phyloP scores from a whole-genome alignment of 2,888 invertebrate genomes.

The Liopterus haemorrhoidalis region DNA sequence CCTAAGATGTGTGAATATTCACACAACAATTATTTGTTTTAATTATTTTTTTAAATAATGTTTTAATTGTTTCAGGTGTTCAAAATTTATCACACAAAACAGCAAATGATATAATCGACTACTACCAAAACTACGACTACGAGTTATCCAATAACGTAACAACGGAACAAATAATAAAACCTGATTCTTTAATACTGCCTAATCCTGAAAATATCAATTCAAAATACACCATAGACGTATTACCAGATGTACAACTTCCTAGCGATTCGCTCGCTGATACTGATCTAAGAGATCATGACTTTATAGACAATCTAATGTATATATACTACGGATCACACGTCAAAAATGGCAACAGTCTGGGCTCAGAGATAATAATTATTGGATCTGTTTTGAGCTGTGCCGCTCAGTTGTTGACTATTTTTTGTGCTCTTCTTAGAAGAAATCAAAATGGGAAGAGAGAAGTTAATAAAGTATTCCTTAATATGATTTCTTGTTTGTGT shows the following conservation, averaged over 20 bases:
- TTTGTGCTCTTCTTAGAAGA: slow-evolving; percentile 44
- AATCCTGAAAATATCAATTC: slow-evolving; percentile 41
- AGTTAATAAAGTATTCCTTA: slow-evolving; percentile 54
- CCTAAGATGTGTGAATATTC: too few relatives aligned
- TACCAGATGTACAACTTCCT: slow-evolving; percentile 52
- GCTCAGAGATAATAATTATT: slow-evolving; percentile 47
- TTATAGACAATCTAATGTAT: slow-evolving; percentile 68
- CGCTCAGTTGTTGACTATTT: slow-evolving; percentile 48
- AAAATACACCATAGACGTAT: slow-evolving; percentile 45
- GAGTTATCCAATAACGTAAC: slow-evolving; percentile 38
- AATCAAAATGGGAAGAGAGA: slow-evolving; percentile 40
- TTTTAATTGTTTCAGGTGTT: slow-evolving; percentile 27
- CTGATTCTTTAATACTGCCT: slow-evolving; percentile 42
- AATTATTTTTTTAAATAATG: too few relatives aligned
- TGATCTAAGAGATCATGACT: slow-evolving; percentile 62
- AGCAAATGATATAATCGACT: slow-evolving; percentile 39
- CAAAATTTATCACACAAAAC: slow-evolving; percentile 35
- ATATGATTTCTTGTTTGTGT: slow-evolving; percentile 56
- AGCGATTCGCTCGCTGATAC: slow-evolving; percentile 60
- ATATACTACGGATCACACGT: slow-evolving; percentile 59
- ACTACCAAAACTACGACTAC: slow-evolving; percentile 44
- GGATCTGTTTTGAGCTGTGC: slow-evolving; percentile 49
- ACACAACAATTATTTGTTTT: too few relatives aligned
- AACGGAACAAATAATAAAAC: slow-evolving; percentile 35
- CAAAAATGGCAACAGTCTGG: slow-evolving; percentile 50